Evolutionary conservation across 2,888 invertebrate genomes (phyloP).

Genomic region (Xestia xanthographa): DNA sequence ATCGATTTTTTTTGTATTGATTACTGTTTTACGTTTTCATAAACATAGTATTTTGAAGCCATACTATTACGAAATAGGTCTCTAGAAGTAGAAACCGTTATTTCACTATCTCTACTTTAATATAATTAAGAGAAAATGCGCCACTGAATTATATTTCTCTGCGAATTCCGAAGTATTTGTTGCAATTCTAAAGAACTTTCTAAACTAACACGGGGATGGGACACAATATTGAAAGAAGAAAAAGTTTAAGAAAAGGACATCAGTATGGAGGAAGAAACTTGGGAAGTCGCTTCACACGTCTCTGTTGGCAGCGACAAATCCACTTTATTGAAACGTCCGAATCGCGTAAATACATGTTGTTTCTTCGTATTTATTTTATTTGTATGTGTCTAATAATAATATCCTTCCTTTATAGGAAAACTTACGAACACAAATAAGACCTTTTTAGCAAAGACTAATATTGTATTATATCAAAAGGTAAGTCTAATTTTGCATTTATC

Average conservation of each 20-base stretch:
- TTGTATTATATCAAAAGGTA: not conserved
- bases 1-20: not conserved
- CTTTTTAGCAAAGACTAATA: not conserved
- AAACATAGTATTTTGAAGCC: not conserved
- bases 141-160: not conserved
- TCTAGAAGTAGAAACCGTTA: not conserved
- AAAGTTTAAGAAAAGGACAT: slow-evolving; percentile 45
- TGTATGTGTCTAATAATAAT: not conserved
- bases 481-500: not conserved
- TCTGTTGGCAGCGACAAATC: slow-evolving; percentile 6
- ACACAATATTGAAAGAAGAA: slow-evolving; percentile 40
- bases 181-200: slow-evolving; percentile 27
- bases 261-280: slow-evolving; percentile 39
- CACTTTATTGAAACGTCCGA: slow-evolving; percentile 35
- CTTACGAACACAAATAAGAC: not conserved
- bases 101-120: not conserved
- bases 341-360: not conserved
- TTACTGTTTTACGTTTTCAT: not conserved
- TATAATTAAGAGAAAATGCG: not conserved
- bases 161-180: not conserved
- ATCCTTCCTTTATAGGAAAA: not conserved
- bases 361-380: not conserved
- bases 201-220: not conserved
- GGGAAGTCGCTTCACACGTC: slow-evolving; percentile 20
- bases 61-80: not conserved